These are phyloP conservation scores for Pterocles orientalis DNA, from an alignment of 2,113 vertebrate genomes.

Conservation along the genomic window DNA sequence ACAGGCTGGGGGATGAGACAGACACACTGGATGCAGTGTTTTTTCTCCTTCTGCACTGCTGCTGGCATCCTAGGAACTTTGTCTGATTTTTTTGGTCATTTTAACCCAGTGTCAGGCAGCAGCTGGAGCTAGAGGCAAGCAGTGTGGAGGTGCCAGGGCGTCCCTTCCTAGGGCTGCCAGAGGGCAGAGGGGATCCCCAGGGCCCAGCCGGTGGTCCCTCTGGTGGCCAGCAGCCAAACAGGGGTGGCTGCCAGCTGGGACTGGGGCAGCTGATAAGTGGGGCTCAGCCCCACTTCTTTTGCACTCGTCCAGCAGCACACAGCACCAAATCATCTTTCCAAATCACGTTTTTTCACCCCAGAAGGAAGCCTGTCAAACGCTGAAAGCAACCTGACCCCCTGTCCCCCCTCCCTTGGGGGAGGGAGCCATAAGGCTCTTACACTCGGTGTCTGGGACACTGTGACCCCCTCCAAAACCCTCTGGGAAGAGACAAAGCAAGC, in stretches of 20 bases:
- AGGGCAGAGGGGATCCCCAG: neutral
- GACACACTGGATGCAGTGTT: fast-evolving
- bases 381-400: neutral
- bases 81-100: neutral
- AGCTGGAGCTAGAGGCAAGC: neutral
- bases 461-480: neutral
- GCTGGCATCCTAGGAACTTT: neutral
- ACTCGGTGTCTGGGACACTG: neutral
- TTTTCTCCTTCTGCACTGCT: neutral
- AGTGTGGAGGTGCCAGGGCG: neutral
- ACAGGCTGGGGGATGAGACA: neutral
- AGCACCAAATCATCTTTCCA: neutral
- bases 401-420: neutral
- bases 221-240: fast-evolving
- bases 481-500: neutral
- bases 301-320: neutral
- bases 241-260: neutral
- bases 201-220: neutral
- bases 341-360: neutral
- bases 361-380: neutral
- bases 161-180: neutral
- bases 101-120: neutral
- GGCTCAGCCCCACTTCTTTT: neutral
- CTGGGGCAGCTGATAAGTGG: neutral
- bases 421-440: neutral